Percentiles rank a stretch among this genome's conserved stretches.
Evolutionary conservation across 2,797 vertebrate genomes (phyloP).

Genomic region (Brachyalestes nurse): DNA sequence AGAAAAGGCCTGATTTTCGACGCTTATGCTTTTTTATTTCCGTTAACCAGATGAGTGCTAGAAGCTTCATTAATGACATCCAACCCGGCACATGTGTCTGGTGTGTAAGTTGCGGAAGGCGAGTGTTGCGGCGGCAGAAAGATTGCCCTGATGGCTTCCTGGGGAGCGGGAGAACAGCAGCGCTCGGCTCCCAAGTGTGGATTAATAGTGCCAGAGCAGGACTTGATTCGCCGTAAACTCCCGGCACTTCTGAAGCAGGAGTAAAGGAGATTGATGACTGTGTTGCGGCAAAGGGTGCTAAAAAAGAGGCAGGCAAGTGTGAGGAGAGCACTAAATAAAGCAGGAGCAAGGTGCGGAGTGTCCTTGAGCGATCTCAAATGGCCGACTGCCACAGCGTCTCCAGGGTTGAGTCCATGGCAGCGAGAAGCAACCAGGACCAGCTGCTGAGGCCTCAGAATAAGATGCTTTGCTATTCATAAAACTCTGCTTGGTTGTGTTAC

Average conservation of each 20-base stretch:
- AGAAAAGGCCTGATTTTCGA: not conserved
- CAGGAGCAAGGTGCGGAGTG: constrained; percentile 18
- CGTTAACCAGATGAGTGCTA: not conserved
- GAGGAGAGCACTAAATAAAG: constrained; percentile 25
- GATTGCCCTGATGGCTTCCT: constrained; percentile 20
- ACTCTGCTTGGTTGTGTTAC: not conserved
- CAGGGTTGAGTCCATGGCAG: not conserved
- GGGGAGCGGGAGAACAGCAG: constrained; percentile 1
- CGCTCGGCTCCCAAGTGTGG: constrained; percentile 22
- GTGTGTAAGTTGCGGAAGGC: not conserved
- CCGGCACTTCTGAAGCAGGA: constrained; percentile 31
- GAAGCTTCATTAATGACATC: not conserved
- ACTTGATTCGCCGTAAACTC: constrained; percentile 47
- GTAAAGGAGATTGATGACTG: constrained; percentile 52
- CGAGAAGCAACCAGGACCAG: not conserved
- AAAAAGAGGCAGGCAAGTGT: constrained; percentile 23
- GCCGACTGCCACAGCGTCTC: constrained; percentile 4
- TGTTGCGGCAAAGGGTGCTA: constrained; percentile 21
- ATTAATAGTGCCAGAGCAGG: constrained; percentile 51
- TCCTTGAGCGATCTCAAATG: constrained; percentile 33
- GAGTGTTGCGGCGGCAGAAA: constrained; percentile 7
- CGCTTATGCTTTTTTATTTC: not conserved
- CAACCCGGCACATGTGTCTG: not conserved
- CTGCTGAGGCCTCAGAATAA: not conserved
- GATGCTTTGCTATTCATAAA: not conserved